Conservation (phyloP, 2,888 invertebrate species). For the Caradrina kadenii region DNA sequence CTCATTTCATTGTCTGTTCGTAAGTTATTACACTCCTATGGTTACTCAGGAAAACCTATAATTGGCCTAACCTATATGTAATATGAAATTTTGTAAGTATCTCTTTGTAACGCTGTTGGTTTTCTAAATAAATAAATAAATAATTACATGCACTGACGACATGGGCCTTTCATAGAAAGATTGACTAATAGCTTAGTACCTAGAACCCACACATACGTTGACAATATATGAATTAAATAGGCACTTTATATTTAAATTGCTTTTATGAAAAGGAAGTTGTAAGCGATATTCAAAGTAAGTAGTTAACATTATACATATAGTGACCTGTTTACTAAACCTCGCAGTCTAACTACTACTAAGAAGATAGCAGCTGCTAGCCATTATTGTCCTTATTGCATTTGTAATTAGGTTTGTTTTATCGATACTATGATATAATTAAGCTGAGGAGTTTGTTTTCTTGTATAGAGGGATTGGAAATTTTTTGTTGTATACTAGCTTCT, state of each 20-base stretch:
- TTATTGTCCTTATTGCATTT: slow-evolving; percentile 34
- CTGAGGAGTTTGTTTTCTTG: no score
- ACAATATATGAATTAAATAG: slow-evolving; percentile 52
- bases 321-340: slow-evolving; percentile 59
- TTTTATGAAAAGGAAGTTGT: slow-evolving; percentile 58
- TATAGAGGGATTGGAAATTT: no score
- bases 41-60: no score
- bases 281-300: slow-evolving; percentile 56
- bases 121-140: no score
- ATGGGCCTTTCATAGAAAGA: slow-evolving; percentile 9
- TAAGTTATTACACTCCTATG: no score
- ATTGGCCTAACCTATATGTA: no score
- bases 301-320: slow-evolving; percentile 59
- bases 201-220: slow-evolving; percentile 26
- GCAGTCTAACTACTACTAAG: slow-evolving; percentile 25
- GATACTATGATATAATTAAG: no score
- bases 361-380: slow-evolving; percentile 53
- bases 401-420: neutral
- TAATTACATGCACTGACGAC: slow-evolving; percentile 15
- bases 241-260: slow-evolving; percentile 59
- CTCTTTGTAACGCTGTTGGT: no score
- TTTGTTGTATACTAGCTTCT: no score
- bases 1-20: no score
- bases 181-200: slow-evolving; percentile 11
- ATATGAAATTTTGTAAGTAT: no score